A percentile compares a stretch with the other conserved stretches of the same genome.
These are phyloP conservation scores for Dendrocincla tyrannina DNA, from an alignment of 2,797 vertebrate genomes.

Conservation along the genomic window DNA sequence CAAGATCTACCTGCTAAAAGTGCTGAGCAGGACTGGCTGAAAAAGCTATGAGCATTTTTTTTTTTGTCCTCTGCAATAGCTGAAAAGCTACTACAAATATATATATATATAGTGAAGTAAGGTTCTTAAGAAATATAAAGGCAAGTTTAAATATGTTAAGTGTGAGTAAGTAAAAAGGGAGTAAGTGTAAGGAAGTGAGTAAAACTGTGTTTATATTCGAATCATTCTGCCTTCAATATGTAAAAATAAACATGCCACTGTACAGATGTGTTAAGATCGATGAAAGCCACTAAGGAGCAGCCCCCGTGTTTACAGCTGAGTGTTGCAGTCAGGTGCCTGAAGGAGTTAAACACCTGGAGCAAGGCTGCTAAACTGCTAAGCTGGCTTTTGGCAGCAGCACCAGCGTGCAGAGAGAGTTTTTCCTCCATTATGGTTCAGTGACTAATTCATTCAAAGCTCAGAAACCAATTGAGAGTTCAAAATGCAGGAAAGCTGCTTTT, in stretches of 20 bases:
- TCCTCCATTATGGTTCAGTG: slow-evolving; percentile 6
- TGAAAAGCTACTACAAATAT: not conserved
- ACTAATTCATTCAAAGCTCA: slow-evolving; percentile 35
- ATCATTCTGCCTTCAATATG: not conserved
- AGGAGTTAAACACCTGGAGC: slow-evolving; percentile 54
- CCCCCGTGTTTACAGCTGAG: not conserved
- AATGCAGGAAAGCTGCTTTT: slow-evolving; percentile 1
- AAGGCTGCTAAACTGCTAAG: slow-evolving; percentile 6
- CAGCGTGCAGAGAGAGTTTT: not conserved
- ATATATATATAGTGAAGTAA: not conserved
- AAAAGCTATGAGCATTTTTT: not conserved
- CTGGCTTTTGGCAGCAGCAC: slow-evolving; percentile 45
- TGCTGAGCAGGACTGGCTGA: not conserved
- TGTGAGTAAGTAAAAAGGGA: not conserved
- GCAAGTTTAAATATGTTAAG: not conserved
- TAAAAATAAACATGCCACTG: not conserved
- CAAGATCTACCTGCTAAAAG: not conserved
- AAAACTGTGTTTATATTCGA: not conserved
- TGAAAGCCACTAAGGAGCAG: not conserved
- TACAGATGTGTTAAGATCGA: accelerated
- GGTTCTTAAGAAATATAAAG: not conserved
- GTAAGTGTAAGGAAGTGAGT: not conserved
- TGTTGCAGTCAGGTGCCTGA: not conserved
- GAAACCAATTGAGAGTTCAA: slow-evolving; percentile 3
- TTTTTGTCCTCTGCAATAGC: not conserved